These are phyloP conservation scores for Aleiodes alternator DNA, from an alignment of 2,888 invertebrate genomes.

Conservation along the genomic window DNA sequence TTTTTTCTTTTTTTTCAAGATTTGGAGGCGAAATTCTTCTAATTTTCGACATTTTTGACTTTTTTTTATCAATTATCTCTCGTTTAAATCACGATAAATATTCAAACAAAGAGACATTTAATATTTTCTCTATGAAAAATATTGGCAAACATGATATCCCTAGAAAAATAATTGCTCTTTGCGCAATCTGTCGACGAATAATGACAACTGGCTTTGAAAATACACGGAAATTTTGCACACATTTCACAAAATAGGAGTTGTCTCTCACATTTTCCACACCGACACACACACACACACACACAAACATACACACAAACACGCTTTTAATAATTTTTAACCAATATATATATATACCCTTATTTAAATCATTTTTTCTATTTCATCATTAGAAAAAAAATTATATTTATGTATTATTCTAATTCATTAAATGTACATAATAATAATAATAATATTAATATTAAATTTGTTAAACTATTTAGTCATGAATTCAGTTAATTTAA, in stretches of 20 bases:
- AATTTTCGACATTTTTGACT: no score
- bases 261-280: background rate
- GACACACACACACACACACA: no score
- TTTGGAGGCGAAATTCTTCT: no score
- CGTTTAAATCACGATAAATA: no score
- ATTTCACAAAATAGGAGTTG: conserved; percentile 22
- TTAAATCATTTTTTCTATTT: no score
- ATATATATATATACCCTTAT: background rate
- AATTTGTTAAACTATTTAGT: background rate
- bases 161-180: no score
- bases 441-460: background rate
- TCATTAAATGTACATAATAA: background rate
- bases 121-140: no score
- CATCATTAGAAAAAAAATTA: no score
- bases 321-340: conserved; percentile 4
- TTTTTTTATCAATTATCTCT: no score
- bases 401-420: conserved; percentile 1
- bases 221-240: conserved; percentile 11
- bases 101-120: no score
- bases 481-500: conserved; percentile 22
- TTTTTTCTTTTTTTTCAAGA: no score
- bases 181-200: background rate
- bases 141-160: no score
- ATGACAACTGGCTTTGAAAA: background rate
- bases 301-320: background rate